These are phyloP conservation scores for Hydrotaea diabolus DNA, from an alignment of 2,888 invertebrate species.

Conservation along the genomic window DNA sequence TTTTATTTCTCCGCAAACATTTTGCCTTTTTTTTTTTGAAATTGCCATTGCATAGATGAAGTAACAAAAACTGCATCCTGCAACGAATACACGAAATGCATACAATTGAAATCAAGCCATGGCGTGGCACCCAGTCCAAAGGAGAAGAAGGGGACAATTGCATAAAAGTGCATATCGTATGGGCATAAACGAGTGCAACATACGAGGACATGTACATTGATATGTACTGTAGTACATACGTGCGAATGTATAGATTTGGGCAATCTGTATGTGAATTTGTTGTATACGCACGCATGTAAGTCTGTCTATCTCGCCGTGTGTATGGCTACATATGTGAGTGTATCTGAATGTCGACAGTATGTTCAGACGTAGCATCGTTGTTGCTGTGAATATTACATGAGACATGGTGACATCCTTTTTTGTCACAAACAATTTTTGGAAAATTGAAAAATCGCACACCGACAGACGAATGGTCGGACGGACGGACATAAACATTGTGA, in stretches of 20 bases:
- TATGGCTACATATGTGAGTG: conserved; percentile 22
- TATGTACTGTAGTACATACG: background rate
- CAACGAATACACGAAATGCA: background rate
- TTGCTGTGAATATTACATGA: conserved; percentile 56
- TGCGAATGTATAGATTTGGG: conserved; percentile 31
- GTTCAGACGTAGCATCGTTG: conserved; percentile 22
- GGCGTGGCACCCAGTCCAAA: background rate
- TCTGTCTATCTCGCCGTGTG: conserved; percentile 21
- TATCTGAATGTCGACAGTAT: background rate
- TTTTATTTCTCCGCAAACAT: conserved; percentile 39
- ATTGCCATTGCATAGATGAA: background rate
- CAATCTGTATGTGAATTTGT: conserved; percentile 12
- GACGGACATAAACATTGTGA: conserved; percentile 30
- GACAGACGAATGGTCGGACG: background rate
- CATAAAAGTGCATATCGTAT: background rate
- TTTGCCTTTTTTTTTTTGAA: background rate
- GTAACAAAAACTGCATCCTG: conserved; percentile 48
- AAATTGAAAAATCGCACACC: conserved; percentile 57
- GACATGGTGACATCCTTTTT: conserved; percentile 67
- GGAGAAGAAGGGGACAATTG: background rate
- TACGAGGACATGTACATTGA: too few relatives aligned
- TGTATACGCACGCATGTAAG: background rate
- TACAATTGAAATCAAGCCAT: background rate
- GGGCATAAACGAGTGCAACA: too few relatives aligned
- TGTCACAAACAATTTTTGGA: conserved; percentile 73